Percentiles rank a stretch among this genome's conserved stretches.
These are phyloP conservation scores for Crossaster papposus DNA, from an alignment of 53 echinoderm and acorn worm species.

Conservation along the genomic window DNA sequence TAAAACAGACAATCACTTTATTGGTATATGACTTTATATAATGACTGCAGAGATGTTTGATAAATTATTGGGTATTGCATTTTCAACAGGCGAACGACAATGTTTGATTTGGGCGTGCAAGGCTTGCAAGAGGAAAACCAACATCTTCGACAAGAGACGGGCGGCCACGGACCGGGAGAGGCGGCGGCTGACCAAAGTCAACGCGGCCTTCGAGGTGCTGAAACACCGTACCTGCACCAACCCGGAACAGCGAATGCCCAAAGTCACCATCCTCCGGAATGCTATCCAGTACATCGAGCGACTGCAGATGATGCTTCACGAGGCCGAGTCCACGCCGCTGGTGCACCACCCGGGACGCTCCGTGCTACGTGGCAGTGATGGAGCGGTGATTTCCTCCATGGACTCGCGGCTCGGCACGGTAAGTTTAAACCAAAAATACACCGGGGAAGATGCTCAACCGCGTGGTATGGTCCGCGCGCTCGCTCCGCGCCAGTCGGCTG, in stretches of 20 bases:
- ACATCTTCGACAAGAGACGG: conserved; percentile 81
- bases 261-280: conserved; percentile 86
- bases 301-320: conserved; percentile 86
- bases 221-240: conserved; percentile 85
- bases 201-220: conserved; percentile 88
- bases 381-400: conserved; percentile 51
- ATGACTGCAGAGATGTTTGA: not conserved
- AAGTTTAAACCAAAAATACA: conserved; percentile 4
- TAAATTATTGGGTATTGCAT: not conserved
- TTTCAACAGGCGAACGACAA: conserved; percentile 59
- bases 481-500: not conserved
- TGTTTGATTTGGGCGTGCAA: conserved; percentile 93
- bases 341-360: conserved; percentile 42
- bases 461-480: not conserved
- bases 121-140: conserved; percentile 83
- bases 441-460: not conserved
- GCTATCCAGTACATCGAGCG: conserved; percentile 94
- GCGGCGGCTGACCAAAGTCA: conserved; percentile 85
- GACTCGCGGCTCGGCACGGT: conserved; percentile 49
- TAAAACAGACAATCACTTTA: not conserved
- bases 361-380: conserved; percentile 52
- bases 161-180: conserved; percentile 91
- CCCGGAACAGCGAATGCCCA: conserved; percentile 83
- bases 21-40: not conserved
- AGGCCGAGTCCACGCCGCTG: conserved; percentile 73